Evolutionary conservation across 2,797 vertebrate species (phyloP).

Genomic region (Craterocephalus amniculus): DNA sequence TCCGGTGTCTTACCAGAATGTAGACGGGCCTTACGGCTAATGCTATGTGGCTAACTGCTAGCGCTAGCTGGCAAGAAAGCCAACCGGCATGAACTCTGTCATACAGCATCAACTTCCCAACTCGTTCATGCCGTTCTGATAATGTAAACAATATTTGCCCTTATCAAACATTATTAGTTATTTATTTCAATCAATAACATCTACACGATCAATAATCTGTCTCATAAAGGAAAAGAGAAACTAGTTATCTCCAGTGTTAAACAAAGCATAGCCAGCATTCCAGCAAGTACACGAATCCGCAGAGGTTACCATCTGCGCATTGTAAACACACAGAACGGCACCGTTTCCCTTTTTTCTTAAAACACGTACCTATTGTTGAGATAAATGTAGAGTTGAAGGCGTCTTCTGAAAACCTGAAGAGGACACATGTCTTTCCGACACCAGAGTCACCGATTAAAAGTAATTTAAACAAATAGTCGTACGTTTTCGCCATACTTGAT

Average conservation of each 20-base stretch:
- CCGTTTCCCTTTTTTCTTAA: neutral
- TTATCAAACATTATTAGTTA: fast-evolving
- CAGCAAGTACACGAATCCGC: constrained; percentile 66
- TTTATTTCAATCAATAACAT: neutral
- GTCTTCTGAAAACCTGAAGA: constrained; percentile 98
- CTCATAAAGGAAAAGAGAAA: neutral
- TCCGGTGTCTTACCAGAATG: constrained; percentile 36
- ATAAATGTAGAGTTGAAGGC: constrained; percentile 98
- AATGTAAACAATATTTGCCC: neutral
- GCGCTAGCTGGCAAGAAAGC: constrained; percentile 18
- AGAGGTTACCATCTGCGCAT: constrained; percentile 2
- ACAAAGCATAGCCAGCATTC: constrained; percentile 20
- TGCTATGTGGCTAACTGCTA: constrained; percentile 26
- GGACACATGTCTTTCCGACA: constrained; percentile 95
- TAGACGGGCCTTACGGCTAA: constrained; percentile 43
- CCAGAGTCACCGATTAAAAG: constrained; percentile 96
- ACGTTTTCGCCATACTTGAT: constrained; percentile 96
- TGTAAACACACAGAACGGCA: constrained; percentile 54
- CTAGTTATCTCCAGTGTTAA: neutral
- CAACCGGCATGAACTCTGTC: constrained; percentile 35
- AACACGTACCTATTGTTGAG: constrained; percentile 91
- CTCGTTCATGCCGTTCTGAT: fast-evolving
- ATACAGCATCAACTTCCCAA: neutral
- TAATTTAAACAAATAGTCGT: constrained; percentile 98
- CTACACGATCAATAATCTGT: too few relatives aligned